Conservation (phyloP, 1,140 invertebrate genomes). For the Drosophila jambulina region DNA sequence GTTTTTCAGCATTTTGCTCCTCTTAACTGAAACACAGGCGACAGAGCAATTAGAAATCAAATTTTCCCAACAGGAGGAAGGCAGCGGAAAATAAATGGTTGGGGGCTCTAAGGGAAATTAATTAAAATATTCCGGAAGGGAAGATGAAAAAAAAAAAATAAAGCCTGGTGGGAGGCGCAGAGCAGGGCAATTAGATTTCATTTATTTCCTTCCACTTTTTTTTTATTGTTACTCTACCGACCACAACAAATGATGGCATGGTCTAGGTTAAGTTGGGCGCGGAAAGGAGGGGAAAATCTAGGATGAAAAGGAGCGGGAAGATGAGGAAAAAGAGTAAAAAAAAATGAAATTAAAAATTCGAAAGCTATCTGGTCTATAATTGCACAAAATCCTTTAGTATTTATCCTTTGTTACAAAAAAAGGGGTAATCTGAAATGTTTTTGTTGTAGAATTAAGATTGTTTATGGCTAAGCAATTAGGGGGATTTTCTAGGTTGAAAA, state of each 20-base stretch:
- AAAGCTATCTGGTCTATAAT: slow-evolving; percentile 30
- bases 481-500: neutral
- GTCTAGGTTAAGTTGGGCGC: slow-evolving; percentile 42
- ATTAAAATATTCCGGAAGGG: slow-evolving; percentile 68
- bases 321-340: neutral
- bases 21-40: slow-evolving; percentile 33
- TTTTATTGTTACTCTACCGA: slow-evolving; percentile 25
- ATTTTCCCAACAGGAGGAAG: slow-evolving; percentile 26
- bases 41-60: slow-evolving; percentile 65
- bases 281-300: neutral
- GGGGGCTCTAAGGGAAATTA: slow-evolving; percentile 56
- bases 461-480: neutral
- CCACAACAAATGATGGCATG: slow-evolving; percentile 47
- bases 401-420: slow-evolving; percentile 23
- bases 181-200: slow-evolving; percentile 48
- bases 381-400: slow-evolving; percentile 24
- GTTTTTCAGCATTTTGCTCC: slow-evolving; percentile 5
- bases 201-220: slow-evolving; percentile 39
- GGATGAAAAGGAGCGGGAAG: neutral
- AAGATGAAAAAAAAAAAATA: slow-evolving; percentile 15
- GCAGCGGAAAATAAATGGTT: slow-evolving; percentile 28
- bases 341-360: slow-evolving; percentile 35
- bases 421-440: slow-evolving; percentile 5
- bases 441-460: slow-evolving; percentile 1
- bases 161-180: slow-evolving; percentile 15